A percentile compares a stretch with the other conserved stretches of the same genome.
Conservation (phyloP, 2,113 vertebrate genomes). For the Amphiprion percula region DNA sequence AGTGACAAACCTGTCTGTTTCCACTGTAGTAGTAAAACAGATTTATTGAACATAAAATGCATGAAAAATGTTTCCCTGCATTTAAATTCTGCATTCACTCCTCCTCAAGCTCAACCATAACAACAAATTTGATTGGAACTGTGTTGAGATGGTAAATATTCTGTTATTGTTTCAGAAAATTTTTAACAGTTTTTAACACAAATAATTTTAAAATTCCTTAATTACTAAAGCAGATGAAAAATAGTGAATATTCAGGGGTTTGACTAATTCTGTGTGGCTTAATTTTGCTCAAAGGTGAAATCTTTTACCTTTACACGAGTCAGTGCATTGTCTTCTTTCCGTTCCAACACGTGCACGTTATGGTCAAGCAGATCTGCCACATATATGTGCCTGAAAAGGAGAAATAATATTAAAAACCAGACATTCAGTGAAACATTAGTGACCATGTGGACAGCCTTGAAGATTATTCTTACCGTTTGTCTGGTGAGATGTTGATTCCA, state of each 20-base stretch:
- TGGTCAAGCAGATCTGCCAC: constrained; percentile 83
- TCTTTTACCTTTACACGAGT: constrained; percentile 88
- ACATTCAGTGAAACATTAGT: neutral
- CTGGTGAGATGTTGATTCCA: constrained; percentile 91
- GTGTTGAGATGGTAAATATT: neutral
- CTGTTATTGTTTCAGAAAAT: neutral
- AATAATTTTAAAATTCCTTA: too few relatives aligned
- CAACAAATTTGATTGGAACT: too few relatives aligned
- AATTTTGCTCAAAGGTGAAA: neutral
- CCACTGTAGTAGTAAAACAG: too few relatives aligned
- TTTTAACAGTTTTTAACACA: too few relatives aligned
- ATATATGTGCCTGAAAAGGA: constrained; percentile 88
- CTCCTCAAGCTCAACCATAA: too few relatives aligned
- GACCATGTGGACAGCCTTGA: fast-evolving
- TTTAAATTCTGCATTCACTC: too few relatives aligned
- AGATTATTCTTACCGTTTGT: constrained; percentile 82
- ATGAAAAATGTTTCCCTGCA: too few relatives aligned
- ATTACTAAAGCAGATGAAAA: too few relatives aligned
- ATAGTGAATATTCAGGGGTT: too few relatives aligned
- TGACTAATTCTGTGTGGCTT: neutral
- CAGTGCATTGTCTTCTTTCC: constrained; percentile 85
- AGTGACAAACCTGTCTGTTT: too few relatives aligned
- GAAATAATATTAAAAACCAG: neutral
- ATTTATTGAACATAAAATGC: too few relatives aligned
- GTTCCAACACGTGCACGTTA: constrained; percentile 87